phyloP scores from a whole-genome alignment of 1,140 invertebrate species.

The Drosophila pallidifrons region DNA sequence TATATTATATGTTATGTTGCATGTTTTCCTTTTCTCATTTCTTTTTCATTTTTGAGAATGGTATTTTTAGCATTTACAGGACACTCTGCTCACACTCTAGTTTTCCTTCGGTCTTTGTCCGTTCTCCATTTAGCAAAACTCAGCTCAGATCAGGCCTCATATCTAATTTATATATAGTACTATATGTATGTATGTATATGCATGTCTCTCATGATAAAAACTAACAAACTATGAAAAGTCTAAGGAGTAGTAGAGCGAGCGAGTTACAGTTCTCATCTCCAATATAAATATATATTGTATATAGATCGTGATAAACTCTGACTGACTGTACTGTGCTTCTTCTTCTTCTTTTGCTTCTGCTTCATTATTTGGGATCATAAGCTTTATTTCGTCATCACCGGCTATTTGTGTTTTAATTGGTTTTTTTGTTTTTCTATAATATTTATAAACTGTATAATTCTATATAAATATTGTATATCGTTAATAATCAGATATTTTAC shows the following conservation, averaged over 20 bases:
- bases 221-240: conserved; percentile 40
- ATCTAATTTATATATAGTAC: background rate
- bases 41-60: conserved; percentile 2
- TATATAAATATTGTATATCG: conserved; percentile 44
- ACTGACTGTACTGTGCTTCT: conserved; percentile 29
- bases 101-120: background rate
- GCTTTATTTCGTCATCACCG: background rate
- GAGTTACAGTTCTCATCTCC: conserved; percentile 27
- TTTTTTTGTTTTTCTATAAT: background rate
- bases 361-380: conserved; percentile 4
- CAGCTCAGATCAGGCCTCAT: conserved; percentile 16
- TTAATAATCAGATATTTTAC: conserved; percentile 25
- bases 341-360: background rate
- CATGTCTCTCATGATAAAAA: conserved; percentile 13
- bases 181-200: background rate
- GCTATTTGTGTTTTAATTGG: conserved; percentile 14
- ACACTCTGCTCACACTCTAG: conserved; percentile 15
- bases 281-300: conserved; percentile 19
- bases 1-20: conserved; percentile 31
- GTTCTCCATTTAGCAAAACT: conserved; percentile 5
- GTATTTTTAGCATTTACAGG: conserved; percentile 22
- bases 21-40: no score
- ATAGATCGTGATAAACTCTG: conserved; percentile 17
- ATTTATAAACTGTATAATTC: conserved; percentile 24
- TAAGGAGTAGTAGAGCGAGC: conserved; percentile 16